A percentile compares a stretch with the other conserved stretches of the same genome.
These are phyloP conservation scores for Tympanuchus pallidicinctus DNA, from an alignment of 2,113 vertebrate species.

Conservation along the genomic window DNA sequence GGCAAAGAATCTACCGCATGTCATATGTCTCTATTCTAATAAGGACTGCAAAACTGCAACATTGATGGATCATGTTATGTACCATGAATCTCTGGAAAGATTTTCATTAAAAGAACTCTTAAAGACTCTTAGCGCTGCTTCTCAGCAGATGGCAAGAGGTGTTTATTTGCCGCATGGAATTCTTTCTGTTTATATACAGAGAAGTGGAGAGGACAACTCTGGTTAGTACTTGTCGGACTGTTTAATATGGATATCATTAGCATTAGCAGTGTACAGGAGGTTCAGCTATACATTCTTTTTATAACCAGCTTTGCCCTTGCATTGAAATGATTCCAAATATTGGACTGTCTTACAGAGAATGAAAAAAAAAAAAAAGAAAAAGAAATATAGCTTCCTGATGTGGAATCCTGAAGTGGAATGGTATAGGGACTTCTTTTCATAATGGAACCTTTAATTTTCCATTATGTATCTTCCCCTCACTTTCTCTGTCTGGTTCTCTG, in stretches of 20 bases:
- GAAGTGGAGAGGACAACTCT: not conserved
- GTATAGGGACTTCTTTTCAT: not conserved
- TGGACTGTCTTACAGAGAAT: not conserved
- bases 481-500: not conserved
- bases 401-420: not conserved
- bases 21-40: not conserved
- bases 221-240: not conserved
- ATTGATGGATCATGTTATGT: conserved; percentile 4
- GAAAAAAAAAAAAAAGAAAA: not conserved
- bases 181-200: conserved; percentile 44
- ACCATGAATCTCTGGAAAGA: conserved; percentile 29
- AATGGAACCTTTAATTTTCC: not conserved
- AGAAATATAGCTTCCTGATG: conserved; percentile 13
- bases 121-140: conserved; percentile 34
- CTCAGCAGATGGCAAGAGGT: conserved; percentile 62
- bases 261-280: not conserved
- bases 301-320: not conserved
- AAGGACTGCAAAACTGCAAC: not conserved
- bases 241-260: not conserved
- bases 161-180: conserved; percentile 61
- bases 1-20: conserved; percentile 3
- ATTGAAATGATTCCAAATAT: not conserved
- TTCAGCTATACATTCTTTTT: not conserved
- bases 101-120: conserved; percentile 55
- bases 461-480: not conserved